Conservation (phyloP, 2,888 invertebrate genomes). For the Polyploca ridens region DNA sequence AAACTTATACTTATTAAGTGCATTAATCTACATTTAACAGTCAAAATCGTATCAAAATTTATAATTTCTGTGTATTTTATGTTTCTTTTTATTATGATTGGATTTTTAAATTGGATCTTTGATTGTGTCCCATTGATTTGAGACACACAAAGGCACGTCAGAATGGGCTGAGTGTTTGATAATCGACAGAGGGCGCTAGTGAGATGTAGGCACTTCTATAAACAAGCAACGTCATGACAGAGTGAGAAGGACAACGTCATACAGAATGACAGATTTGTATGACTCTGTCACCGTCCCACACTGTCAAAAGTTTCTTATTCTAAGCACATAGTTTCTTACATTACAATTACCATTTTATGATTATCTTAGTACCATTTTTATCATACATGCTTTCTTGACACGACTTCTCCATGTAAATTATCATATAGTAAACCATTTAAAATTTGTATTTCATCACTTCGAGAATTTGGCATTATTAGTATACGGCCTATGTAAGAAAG, state of each 20-base stretch:
- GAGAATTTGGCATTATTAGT: conserved; percentile 20
- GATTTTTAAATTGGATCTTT: not conserved
- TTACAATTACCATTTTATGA: not conserved
- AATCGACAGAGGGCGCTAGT: conserved; percentile 11
- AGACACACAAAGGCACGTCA: conserved; percentile 7
- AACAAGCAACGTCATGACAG: not conserved
- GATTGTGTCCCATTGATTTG: conserved; percentile 5
- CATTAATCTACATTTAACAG: not conserved
- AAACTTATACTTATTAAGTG: not conserved
- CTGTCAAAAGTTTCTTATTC: not conserved
- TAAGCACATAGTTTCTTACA: not conserved
- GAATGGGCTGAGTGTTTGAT: conserved; percentile 2
- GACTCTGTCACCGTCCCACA: not conserved
- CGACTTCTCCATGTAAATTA: not conserved
- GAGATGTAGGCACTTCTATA: not conserved
- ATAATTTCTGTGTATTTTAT: not conserved
- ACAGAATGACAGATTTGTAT: not conserved
- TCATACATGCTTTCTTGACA: not conserved
- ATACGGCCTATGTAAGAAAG: too few species aligned
- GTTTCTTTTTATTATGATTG: not conserved
- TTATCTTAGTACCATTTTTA: not conserved
- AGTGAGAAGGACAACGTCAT: not conserved
- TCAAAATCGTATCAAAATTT: conserved; percentile 1
- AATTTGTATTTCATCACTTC: conserved; percentile 25
- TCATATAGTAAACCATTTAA: not conserved